Conservation (phyloP, 2,888 invertebrate genomes). For the Poecilus cupreus region DNA sequence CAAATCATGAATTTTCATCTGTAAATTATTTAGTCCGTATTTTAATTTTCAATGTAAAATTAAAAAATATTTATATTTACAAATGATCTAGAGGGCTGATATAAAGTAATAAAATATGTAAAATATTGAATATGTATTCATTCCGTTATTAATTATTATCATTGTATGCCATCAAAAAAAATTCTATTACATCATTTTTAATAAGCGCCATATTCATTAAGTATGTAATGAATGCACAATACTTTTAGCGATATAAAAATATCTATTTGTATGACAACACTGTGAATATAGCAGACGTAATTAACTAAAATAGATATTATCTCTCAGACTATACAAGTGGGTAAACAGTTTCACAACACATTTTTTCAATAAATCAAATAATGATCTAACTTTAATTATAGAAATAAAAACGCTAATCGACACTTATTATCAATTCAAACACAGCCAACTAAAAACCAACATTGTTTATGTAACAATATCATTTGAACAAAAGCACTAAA, state of each 20-base stretch:
- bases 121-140: not conserved
- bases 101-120: slow-evolving; percentile 18
- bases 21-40: not conserved
- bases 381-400: slow-evolving; percentile 49
- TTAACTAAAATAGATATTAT: slow-evolving; percentile 37
- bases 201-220: slow-evolving; percentile 31
- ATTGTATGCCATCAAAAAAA: slow-evolving; percentile 33
- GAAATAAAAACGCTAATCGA: slow-evolving; percentile 52
- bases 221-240: slow-evolving; percentile 10
- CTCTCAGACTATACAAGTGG: slow-evolving; percentile 6
- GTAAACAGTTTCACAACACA: slow-evolving; percentile 36
- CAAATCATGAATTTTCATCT: too few species aligned
- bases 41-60: not conserved
- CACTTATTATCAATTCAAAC: slow-evolving; percentile 43
- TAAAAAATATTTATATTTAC: not conserved
- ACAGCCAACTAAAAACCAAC: slow-evolving; percentile 29
- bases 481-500: slow-evolving; percentile 22
- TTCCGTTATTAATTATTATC: slow-evolving; percentile 18
- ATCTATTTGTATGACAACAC: slow-evolving; percentile 27
- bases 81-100: slow-evolving; percentile 11
- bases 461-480: slow-evolving; percentile 38
- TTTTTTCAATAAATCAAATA: slow-evolving; percentile 26
- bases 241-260: slow-evolving; percentile 19
- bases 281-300: slow-evolving; percentile 32
- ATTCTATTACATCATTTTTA: slow-evolving; percentile 38